These are phyloP conservation scores for Lymantria monacha DNA, from an alignment of 2,888 invertebrate genomes.

Conservation along the genomic window DNA sequence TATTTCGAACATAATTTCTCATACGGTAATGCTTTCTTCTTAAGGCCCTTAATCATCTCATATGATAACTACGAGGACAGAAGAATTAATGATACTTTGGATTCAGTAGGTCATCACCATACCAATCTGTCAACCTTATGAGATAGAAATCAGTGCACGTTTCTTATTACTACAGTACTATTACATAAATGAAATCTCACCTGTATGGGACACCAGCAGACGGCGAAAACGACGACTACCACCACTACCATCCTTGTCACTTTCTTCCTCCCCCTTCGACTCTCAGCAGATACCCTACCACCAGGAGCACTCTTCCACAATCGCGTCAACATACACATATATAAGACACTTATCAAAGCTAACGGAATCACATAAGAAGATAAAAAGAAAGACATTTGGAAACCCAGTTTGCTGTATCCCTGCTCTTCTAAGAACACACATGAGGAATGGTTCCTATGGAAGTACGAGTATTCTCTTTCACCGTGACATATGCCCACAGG, in stretches of 20 bases:
- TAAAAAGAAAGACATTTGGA: conserved; percentile 92
- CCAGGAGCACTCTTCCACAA: conserved; percentile 93
- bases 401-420: conserved; percentile 83
- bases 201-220: conserved; percentile 97
- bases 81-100: no score
- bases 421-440: conserved; percentile 86
- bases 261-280: conserved; percentile 91
- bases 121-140: no score
- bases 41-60: no score
- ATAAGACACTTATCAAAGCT: conserved; percentile 92
- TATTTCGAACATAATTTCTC: no score
- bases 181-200: conserved; percentile 63
- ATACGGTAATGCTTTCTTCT: no score
- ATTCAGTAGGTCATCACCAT: no score
- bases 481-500: conserved; percentile 91
- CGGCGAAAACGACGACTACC: conserved; percentile 94
- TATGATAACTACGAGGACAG: no score
- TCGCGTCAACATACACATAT: conserved; percentile 93
- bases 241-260: conserved; percentile 96
- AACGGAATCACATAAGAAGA: conserved; percentile 95
- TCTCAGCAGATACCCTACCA: conserved; percentile 91
- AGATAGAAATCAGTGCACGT: no score
- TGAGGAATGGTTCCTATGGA: conserved; percentile 84
- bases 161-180: no score
- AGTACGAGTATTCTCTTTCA: conserved; percentile 85